A percentile compares a stretch with the other conserved stretches of the same genome.
Evolutionary conservation across 2,113 vertebrate species (phyloP).

Genomic region (Ursus arctos): DNA sequence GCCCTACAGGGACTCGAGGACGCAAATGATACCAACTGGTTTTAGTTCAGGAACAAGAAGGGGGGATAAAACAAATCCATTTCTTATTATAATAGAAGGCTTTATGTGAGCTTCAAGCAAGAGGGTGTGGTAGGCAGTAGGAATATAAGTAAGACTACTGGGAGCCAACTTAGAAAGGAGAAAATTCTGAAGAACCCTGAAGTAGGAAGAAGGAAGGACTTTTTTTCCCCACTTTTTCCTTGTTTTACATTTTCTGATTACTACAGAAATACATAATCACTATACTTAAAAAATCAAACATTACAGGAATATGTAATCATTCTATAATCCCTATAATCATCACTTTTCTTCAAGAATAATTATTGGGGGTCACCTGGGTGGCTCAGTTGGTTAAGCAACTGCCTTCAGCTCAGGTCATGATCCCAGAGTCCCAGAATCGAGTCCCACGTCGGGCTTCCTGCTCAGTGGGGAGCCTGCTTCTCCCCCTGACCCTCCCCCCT

Average conservation of each 20-base stretch:
- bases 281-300: slow-evolving; percentile 42
- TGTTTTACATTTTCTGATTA: slow-evolving; percentile 62
- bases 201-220: not conserved
- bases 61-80: not conserved
- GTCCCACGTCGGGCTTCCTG: no score
- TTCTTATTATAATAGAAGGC: not conserved
- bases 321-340: slow-evolving; percentile 54
- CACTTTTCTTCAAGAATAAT: slow-evolving; percentile 61
- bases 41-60: slow-evolving; percentile 9
- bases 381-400: not conserved
- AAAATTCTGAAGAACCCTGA: not conserved
- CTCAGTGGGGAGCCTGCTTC: no score
- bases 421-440: no score
- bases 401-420: no score
- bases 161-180: not conserved
- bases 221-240: not conserved
- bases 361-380: not conserved
- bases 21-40: not conserved
- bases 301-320: slow-evolving; percentile 46
- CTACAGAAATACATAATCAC: slow-evolving; percentile 42
- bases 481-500: no score
- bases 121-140: not conserved
- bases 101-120: not conserved
- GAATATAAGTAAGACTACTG: not conserved
- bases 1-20: not conserved